A percentile compares a stretch with the other conserved stretches of the same genome.
Evolutionary conservation across 2,888 invertebrate genomes (phyloP).

Genomic region (Coremacera marginata): DNA sequence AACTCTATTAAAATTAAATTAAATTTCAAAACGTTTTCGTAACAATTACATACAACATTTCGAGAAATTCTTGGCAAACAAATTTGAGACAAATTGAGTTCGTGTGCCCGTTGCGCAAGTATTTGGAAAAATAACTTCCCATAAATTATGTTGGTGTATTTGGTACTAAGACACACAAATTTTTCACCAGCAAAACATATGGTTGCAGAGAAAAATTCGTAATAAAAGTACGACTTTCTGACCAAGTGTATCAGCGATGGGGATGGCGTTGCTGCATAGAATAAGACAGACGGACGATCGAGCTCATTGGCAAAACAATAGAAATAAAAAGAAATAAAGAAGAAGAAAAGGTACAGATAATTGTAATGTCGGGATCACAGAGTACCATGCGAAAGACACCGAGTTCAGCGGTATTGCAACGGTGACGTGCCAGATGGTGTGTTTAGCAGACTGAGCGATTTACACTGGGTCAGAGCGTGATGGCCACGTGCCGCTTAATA

Average conservation of each 20-base stretch:
- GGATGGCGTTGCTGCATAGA: background rate
- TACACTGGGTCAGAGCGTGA: constrained; percentile 25
- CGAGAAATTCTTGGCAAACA: background rate
- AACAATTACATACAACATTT: background rate
- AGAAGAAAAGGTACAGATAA: constrained; percentile 5
- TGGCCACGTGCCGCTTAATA: constrained; percentile 23
- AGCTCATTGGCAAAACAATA: constrained; percentile 6
- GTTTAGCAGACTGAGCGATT: background rate
- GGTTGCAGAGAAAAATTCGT: constrained; percentile 12
- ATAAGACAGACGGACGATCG: background rate
- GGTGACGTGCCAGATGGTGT: constrained; percentile 15
- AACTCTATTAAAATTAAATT: constrained; percentile 30
- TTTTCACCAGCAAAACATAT: background rate
- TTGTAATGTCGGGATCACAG: background rate
- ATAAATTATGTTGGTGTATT: too few relatives aligned
- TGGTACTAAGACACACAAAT: background rate
- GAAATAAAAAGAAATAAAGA: constrained; percentile 10
- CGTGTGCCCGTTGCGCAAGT: background rate
- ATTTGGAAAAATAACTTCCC: background rate
- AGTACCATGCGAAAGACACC: background rate
- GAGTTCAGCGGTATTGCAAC: background rate
- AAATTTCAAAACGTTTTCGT: background rate
- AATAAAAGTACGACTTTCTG: background rate
- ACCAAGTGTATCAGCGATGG: background rate
- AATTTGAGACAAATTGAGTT: constrained; percentile 1